Evolutionary conservation across 2,797 vertebrate genomes (phyloP), one percentile per base, ranked within the genome.

Genomic region (Takifugu rubripes): DNA sequence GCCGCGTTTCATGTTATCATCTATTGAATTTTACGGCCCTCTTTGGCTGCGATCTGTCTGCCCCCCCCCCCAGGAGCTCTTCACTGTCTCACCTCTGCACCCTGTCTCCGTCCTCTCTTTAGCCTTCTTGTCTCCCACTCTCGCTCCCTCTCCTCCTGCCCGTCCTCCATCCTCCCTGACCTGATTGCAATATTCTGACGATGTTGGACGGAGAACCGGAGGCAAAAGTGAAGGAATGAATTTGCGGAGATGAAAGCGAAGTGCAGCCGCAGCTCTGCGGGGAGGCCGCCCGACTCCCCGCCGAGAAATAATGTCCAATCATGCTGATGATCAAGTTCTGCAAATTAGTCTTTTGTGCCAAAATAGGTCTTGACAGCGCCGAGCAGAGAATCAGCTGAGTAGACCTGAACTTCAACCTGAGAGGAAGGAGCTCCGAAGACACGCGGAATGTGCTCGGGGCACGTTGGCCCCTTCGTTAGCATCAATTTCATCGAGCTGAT

Each of bases 1-100:
- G 65, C 59, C 33, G 69, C 72, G 79, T 71, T 75, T 68, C 74
- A 81, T 74, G 85, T 84, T 86, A 80, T 67, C 62, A 70, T 61
- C 68, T 58, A 68, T 64, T 83, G 78, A 73, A 76, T 83, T 74
- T 63, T 81, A 85, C 78, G 57, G 83, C 59, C 77, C 73, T 75
- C 75, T 79, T 80, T 69, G 72, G 56, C 57, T 49, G 51, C 65
- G 66, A 52, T 70, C 70, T 64, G 64, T 40, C 42, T 15, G 43
- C 21, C 50, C 46, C 65, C 61, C 57, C 53, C 59, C 36, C 24
- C 64, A 66, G 64, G 36, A 66, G 64, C 69, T 47, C 25, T 42
- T 64, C 50, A 2, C 71, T 36, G 53, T 61, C 61, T 70, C 64
- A 75, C 65, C 79, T 59, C 63, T 46, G 26, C 62, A 21, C 27